Base-by-base conservation (phyloP, 2,888 invertebrate genomes). In the Rhyacophila evoluta region DNA sequence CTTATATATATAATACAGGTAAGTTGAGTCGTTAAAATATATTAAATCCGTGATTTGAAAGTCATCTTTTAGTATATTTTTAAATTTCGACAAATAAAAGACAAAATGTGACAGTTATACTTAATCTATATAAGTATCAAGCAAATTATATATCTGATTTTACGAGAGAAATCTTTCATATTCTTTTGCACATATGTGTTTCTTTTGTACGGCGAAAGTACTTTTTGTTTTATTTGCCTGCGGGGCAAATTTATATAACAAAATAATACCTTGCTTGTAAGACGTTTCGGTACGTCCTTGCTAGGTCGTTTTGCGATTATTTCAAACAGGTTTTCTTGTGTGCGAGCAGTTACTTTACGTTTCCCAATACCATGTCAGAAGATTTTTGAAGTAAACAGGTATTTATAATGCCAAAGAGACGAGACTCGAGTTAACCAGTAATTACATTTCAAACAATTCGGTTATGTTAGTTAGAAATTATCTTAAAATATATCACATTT, bases 351-450 rank as follows among this genome's bases (percentile, higher is more conserved):
- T 33, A 33, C 29, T 33, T 33, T 33, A 25, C 19, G 19, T 55
- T 55, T 55, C 15, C 55, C 25, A 55, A 55, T 55, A 55, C 15
- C 25, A 55, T 25, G 55, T 19, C 15, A 15, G 55, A 55, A 55
- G 55, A 55, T 55, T 55, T 55, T 55, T 55, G 55, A 55, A 19
- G 25, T 55, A 55, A 55, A 55, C 55, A 55, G 55, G 55, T 55
- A 55, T 55, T 25, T 25, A 55, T 25, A 55, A 55, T 55, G 55
- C 25, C 25, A 25, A 55, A 25, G 55, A 25, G 55, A 55, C 55
- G 25, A 10, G 8, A 25, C 55, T 1, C 10, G 6, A 55, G 55
- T 25, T 25, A 25, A 55, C 6, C 10, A 55, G 55, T 25, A 25
- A 55, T 8, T 25, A 55, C 6, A 19, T 55, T 55, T 55, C 41